Evolutionary conservation across 2,113 vertebrate species (phyloP).

Genomic region (Drymodes brunneopygia): DNA sequence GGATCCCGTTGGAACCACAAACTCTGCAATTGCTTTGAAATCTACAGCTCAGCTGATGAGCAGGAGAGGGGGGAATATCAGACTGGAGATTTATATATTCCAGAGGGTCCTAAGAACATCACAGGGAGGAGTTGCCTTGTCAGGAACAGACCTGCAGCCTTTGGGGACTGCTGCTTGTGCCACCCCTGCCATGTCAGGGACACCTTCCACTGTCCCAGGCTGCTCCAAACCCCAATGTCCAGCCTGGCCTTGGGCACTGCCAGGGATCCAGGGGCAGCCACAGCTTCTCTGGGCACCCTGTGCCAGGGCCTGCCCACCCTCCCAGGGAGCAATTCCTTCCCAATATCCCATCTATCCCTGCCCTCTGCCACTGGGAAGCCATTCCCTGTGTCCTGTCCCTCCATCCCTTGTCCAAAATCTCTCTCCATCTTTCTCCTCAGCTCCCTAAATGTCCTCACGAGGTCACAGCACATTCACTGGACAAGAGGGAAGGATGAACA

Average conservation of each 20-base stretch:
- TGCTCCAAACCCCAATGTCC: not conserved
- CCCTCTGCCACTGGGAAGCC: not conserved
- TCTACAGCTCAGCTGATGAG: not conserved
- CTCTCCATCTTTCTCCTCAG: not conserved
- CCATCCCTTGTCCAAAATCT: not conserved
- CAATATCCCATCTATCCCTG: not conserved
- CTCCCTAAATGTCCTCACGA: not conserved
- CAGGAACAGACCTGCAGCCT: not conserved
- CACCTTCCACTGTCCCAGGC: not conserved
- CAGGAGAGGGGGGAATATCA: not conserved
- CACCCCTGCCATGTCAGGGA: not conserved
- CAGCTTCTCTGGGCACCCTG: not conserved
- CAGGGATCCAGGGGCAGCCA: not conserved
- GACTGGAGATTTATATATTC: not conserved
- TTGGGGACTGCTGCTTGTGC: not conserved
- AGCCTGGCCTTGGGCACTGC: not conserved
- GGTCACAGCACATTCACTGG: not conserved
- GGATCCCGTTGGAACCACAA: not conserved
- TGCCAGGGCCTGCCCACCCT: not conserved
- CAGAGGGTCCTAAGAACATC: not conserved
- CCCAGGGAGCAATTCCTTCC: not conserved
- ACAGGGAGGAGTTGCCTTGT: not conserved
- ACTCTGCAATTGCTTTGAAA: not conserved
- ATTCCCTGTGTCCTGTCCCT: accelerated
- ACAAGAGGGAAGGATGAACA: not conserved